Base-by-base conservation (phyloP, 2,113 vertebrate genomes). In the Lepisosteus osseus region DNA sequence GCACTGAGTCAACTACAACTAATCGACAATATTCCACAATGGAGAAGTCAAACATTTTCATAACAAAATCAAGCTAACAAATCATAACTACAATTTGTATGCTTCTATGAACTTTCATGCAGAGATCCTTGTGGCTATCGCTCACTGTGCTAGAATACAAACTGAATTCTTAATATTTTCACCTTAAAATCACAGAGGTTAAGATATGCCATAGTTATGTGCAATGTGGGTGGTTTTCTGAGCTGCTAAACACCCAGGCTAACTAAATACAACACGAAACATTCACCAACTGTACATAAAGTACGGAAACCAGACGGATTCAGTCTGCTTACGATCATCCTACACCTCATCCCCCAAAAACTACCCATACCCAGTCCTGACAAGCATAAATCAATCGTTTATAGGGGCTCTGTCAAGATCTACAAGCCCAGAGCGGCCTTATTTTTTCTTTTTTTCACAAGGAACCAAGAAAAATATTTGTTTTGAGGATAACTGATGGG, bases 381-480 rank as follows among this genome's bases (percentile, higher is more conserved):
- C 66, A 78, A 81, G 84, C 80, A 88, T 80, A 90, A 90, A 93
- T 92, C 90, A 91, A 84, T 84, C 78, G 83, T 86, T 87, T 89
- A 86, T 79, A 84, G 79, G 77, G 80, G 76, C 78, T 77, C 78
- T 68, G 78, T 80, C 29, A 0, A 77, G 74, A 71, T 83, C 86
- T 84, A 71, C 78, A 76, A 81, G 80, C 81, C 81, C 83, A 70
- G 72, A 64, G 59, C 0, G 40, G 81, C 86, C 82, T 76, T 66
- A 67, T 76, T 86, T 89, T 86, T 79, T 66, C 3, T 79, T 80
- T 77, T 88, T 87, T 86, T 85, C 85, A 74, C 76, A 69, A 83
- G 63, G 82, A 88, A 87, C 86, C 83, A 90, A 91, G 85, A 90
- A 76, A 84, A 93, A 92, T 87, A 89, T 92, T 92, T 85, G 76